phyloP scores from a whole-genome alignment of 2,797 vertebrate species.

The Sciurus vulgaris region DNA sequence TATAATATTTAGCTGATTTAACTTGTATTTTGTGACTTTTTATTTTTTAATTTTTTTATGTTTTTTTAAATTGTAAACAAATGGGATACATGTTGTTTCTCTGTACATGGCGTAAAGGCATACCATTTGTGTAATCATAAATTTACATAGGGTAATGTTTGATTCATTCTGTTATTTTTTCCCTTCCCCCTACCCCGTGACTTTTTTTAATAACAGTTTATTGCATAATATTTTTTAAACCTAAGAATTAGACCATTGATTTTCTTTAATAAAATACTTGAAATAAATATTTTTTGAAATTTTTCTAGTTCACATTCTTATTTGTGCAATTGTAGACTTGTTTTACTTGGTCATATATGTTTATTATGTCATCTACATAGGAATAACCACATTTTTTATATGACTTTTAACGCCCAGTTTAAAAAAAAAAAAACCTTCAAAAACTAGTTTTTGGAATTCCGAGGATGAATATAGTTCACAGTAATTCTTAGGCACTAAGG shows the following conservation, averaged over 20 bases:
- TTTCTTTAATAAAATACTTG: constrained; percentile 43
- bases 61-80: no score
- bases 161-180: no score
- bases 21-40: constrained; percentile 42
- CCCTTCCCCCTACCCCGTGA: no score
- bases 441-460: background rate
- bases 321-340: constrained; percentile 15
- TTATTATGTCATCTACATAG: background rate
- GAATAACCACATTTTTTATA: background rate
- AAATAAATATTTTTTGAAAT: constrained; percentile 27
- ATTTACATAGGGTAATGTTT: no score
- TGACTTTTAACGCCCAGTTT: background rate
- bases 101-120: no score
- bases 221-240: constrained; percentile 64
- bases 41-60: constrained; percentile 39
- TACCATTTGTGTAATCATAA: no score
- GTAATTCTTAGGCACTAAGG: background rate
- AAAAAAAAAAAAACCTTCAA: background rate
- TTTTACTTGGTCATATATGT: background rate
- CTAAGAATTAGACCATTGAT: background rate
- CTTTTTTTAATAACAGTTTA: constrained; percentile 29
- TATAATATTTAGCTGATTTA: background rate
- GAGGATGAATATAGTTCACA: background rate
- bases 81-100: no score
- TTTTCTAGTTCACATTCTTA: constrained; percentile 32